phyloP scores from a whole-genome alignment of 2,797 vertebrate genomes.

The Peromyscus nudipes region DNA sequence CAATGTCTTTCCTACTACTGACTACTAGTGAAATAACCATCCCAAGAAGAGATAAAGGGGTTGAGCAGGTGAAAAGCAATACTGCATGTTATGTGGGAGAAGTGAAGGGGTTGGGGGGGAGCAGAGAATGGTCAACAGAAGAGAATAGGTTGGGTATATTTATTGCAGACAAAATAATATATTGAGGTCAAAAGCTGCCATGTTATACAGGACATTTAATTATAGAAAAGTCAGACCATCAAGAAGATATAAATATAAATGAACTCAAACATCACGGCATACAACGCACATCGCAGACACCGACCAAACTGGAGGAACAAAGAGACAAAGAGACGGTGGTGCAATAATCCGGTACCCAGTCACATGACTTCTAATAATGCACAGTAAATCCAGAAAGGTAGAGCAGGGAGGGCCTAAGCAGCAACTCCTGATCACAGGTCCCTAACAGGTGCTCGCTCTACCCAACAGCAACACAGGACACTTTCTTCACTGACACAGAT shows the following conservation, averaged over 20 bases:
- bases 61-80: not conserved
- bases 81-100: not conserved
- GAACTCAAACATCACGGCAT: not conserved
- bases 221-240: not conserved
- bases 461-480: not conserved
- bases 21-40: not conserved
- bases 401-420: not conserved
- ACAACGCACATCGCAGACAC: not conserved
- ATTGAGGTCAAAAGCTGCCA: not conserved
- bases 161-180: not conserved
- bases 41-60: not conserved
- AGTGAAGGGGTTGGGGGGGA: not conserved
- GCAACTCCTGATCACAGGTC: not conserved
- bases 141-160: not conserved
- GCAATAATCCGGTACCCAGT: not conserved
- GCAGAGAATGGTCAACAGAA: not conserved
- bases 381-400: not conserved
- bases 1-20: not conserved
- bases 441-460: not conserved
- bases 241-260: not conserved
- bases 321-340: not conserved
- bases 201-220: not conserved
- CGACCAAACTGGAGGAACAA: not conserved
- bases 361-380: not conserved
- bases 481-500: not conserved